phyloP scores from a whole-genome alignment of 2,113 vertebrate species.

The Cygnus atratus region DNA sequence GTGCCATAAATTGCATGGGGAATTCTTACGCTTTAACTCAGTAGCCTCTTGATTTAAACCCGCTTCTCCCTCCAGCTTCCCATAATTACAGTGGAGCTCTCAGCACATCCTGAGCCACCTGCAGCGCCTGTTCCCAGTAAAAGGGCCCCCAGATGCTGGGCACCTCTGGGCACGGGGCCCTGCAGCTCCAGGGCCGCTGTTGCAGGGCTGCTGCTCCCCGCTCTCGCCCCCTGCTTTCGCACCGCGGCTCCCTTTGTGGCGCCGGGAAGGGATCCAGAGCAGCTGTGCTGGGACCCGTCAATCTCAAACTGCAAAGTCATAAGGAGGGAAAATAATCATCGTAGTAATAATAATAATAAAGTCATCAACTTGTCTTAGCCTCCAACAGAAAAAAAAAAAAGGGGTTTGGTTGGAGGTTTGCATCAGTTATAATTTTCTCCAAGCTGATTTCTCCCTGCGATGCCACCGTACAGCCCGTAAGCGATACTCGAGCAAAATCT shows the following conservation, averaged over 20 bases:
- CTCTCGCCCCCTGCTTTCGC: slow-evolving; percentile 20
- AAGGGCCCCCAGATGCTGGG: slow-evolving; percentile 31
- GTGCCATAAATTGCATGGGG: background rate
- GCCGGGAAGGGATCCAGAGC: slow-evolving; percentile 68
- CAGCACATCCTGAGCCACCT: slow-evolving; percentile 33
- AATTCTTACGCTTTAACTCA: slow-evolving; percentile 10
- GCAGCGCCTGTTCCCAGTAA: background rate
- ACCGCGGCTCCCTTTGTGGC: slow-evolving; percentile 11
- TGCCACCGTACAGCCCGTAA: background rate
- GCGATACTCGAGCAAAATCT: background rate
- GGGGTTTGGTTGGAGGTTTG: slow-evolving; percentile 48
- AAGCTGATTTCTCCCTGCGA: slow-evolving; percentile 22
- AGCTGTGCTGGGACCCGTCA: slow-evolving; percentile 59
- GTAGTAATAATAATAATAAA: slow-evolving; percentile 67
- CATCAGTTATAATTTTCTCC: slow-evolving; percentile 48
- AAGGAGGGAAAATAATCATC: slow-evolving; percentile 60
- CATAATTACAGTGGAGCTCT: background rate
- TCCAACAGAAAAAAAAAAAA: slow-evolving; percentile 8
- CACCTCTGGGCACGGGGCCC: background rate
- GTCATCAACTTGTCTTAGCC: slow-evolving; percentile 59
- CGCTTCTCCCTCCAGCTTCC: background rate
- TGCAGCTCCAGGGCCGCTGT: background rate
- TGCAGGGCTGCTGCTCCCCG: background rate
- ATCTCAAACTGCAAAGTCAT: slow-evolving; percentile 61
- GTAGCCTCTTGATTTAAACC: slow-evolving; percentile 2